Evolutionary conservation across 1,140 invertebrate species (phyloP).

Genomic region (Amphibalanus amphitrite): DNA sequence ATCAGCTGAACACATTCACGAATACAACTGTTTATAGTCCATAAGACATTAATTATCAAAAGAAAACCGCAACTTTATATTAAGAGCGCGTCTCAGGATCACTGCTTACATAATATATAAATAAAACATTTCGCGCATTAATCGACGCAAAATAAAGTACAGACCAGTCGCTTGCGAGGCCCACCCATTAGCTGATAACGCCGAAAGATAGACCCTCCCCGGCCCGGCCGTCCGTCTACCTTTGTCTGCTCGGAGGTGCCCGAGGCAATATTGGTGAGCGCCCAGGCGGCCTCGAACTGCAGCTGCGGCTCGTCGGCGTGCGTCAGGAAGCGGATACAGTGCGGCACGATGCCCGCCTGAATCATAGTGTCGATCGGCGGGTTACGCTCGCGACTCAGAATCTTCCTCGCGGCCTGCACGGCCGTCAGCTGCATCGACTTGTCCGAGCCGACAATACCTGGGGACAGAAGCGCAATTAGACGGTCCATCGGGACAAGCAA

Average conservation of each 20-base stretch:
- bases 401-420: conserved; percentile 63
- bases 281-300: conserved; percentile 97
- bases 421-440: conserved; percentile 37
- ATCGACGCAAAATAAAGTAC: no score
- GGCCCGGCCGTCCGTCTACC: conserved; percentile 29
- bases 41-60: no score
- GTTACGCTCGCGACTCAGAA: conserved; percentile 75
- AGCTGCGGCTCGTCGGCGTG: conserved; percentile 36
- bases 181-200: no score
- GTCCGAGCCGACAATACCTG: not conserved
- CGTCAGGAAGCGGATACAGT: conserved; percentile 15
- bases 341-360: conserved; percentile 61
- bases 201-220: no score
- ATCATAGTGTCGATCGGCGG: conserved; percentile 89
- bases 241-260: conserved; percentile 79
- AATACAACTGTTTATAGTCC: no score
- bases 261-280: conserved; percentile 93
- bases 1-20: no score
- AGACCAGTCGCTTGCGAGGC: no score
- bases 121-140: no score
- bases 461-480: not conserved
- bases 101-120: no score
- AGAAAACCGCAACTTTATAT: no score
- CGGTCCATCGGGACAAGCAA: no score
- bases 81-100: no score